Evolutionary conservation across 2,888 invertebrate genomes (phyloP).

Genomic region (Branchipolynoe longqiensis): DNA sequence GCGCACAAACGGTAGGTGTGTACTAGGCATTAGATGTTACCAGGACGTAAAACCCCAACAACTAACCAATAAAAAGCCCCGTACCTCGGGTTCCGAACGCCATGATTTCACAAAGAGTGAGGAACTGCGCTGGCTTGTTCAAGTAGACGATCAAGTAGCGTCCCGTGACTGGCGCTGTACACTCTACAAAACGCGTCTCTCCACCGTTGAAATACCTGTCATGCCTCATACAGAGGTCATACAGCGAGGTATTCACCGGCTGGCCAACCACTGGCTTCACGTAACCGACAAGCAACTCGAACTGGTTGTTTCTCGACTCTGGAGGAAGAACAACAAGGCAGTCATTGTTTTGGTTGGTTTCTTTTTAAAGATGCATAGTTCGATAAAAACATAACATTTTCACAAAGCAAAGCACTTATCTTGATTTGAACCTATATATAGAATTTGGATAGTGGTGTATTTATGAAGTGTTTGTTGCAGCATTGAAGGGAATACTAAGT

Average conservation of each 20-base stretch:
- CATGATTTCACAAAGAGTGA: conserved; percentile 37
- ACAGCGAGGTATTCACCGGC: background rate
- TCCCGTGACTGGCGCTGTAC: background rate
- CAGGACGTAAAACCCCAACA: too few species aligned
- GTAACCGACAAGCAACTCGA: background rate
- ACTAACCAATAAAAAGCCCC: too few species aligned
- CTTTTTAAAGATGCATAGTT: too few species aligned
- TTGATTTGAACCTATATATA: too few species aligned
- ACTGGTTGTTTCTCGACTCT: conserved; percentile 2
- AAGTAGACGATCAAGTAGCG: background rate
- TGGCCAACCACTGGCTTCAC: background rate
- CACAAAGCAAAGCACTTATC: too few species aligned
- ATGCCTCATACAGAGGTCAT: background rate
- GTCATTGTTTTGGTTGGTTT: too few species aligned
- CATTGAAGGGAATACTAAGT: too few species aligned
- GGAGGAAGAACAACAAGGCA: background rate
- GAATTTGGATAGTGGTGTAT: too few species aligned
- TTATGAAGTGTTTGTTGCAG: too few species aligned
- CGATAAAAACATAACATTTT: too few species aligned
- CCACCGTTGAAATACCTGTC: background rate
- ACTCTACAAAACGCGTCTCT: background rate
- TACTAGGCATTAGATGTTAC: too few species aligned
- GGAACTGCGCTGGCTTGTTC: background rate
- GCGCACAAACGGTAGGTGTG: too few species aligned
- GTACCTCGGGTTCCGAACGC: conserved; percentile 33